phyloP scores from a whole-genome alignment of 2,113 vertebrate species.

The Gulo gulo region DNA sequence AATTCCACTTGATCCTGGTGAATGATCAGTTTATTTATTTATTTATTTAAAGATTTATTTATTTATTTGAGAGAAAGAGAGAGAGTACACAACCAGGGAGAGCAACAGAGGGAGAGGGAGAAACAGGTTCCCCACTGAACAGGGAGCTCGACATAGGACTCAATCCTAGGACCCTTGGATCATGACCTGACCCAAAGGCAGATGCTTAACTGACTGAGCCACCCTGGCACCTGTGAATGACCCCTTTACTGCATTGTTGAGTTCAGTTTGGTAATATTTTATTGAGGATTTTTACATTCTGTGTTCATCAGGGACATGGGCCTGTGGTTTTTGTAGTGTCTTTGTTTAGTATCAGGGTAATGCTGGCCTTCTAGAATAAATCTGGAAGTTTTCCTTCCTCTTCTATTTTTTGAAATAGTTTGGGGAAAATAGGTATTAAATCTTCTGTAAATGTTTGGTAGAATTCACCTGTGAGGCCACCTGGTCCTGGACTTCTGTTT shows the following conservation, averaged over 20 bases:
- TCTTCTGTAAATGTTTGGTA: not conserved
- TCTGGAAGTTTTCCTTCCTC: not conserved
- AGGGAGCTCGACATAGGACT: too few species aligned
- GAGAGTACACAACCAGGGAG: too few species aligned
- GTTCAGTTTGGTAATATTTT: not conserved
- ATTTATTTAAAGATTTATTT: not conserved
- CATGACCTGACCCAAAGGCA: too few species aligned
- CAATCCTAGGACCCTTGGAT: too few species aligned
- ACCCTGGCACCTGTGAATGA: not conserved
- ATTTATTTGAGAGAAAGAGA: not conserved
- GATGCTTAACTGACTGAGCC: not conserved
- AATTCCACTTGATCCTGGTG: not conserved
- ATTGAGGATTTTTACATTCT: not conserved
- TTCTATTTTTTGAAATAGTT: not conserved
- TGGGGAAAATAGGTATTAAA: not conserved
- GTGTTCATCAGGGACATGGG: not conserved
- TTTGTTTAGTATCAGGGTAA: not conserved
- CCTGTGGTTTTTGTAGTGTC: not conserved
- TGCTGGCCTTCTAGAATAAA: not conserved
- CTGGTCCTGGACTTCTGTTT: not conserved
- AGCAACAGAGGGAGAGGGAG: too few species aligned
- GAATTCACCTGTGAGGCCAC: not conserved
- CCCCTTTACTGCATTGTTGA: not conserved
- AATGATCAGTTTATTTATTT: not conserved
- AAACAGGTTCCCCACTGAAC: too few species aligned